A percentile compares a stretch with the other conserved stretches of the same genome.
phyloP scores from a whole-genome alignment of 2,888 invertebrate genomes.

The Vandiemenella viatica region DNA sequence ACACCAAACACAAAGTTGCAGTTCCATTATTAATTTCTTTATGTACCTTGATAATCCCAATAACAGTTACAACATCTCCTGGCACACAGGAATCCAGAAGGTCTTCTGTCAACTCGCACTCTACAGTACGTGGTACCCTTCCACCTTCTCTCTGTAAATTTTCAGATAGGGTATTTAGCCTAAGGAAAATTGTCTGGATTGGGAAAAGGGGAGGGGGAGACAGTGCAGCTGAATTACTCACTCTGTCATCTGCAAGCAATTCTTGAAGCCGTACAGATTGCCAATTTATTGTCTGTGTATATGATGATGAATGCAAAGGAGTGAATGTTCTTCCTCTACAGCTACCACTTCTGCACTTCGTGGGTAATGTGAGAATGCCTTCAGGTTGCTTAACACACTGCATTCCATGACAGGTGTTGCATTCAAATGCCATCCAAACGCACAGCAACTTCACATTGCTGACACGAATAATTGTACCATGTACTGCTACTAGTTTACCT shows the following conservation, averaged over 20 bases:
- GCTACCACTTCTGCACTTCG: slow-evolving; percentile 36
- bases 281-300: slow-evolving; percentile 59
- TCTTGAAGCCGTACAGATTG: slow-evolving; percentile 76
- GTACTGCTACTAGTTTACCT: slow-evolving; percentile 61
- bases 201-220: too few relatives aligned
- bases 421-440: slow-evolving; percentile 63
- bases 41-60: slow-evolving; percentile 66
- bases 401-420: slow-evolving; percentile 46
- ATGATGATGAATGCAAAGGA: slow-evolving; percentile 45
- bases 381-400: slow-evolving; percentile 51
- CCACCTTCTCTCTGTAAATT: slow-evolving; percentile 47
- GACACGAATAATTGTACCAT: slow-evolving; percentile 73
- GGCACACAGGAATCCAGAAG: slow-evolving; percentile 70
- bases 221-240: slow-evolving; percentile 23
- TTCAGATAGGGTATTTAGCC: too few relatives aligned
- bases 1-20: background rate
- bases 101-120: slow-evolving; percentile 72
- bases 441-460: slow-evolving; percentile 57
- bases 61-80: slow-evolving; percentile 75
- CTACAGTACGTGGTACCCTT: slow-evolving; percentile 60
- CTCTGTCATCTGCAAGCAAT: slow-evolving; percentile 49
- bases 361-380: slow-evolving; percentile 43
- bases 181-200: too few relatives aligned
- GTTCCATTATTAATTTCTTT: background rate
- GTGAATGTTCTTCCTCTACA: slow-evolving; percentile 46